Percentiles rank a stretch among this genome's conserved stretches.
Conservation (phyloP, 2,888 invertebrate species). For the Rosalia funebris region DNA sequence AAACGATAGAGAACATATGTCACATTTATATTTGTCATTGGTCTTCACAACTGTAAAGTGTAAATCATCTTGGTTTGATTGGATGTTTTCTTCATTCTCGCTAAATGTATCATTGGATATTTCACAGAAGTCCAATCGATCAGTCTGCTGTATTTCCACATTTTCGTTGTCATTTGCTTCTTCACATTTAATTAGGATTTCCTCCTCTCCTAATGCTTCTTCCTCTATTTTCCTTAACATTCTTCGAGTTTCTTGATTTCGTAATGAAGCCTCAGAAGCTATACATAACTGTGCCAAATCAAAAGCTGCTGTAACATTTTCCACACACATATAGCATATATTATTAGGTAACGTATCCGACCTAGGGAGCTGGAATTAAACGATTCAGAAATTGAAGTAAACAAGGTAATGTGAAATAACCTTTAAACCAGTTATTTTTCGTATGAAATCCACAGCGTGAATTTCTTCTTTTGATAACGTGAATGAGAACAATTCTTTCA, state of each 20-base stretch:
- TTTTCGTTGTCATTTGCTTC: conserved; percentile 21
- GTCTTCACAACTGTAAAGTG: conserved; percentile 24
- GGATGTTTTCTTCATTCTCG: conserved; percentile 17
- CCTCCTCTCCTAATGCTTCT: conserved; percentile 45
- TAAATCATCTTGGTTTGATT: conserved; percentile 12
- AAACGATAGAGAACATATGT: conserved; percentile 42
- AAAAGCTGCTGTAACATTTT: conserved; percentile 31
- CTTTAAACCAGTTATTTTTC: conserved; percentile 44
- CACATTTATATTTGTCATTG: conserved; percentile 47
- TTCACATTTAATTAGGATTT: conserved; percentile 33
- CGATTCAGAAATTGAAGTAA: not conserved
- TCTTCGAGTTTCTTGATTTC: conserved; percentile 45
- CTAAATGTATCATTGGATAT: conserved; percentile 22
- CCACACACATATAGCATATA: conserved; percentile 41
- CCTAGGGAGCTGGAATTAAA: conserved; percentile 39
- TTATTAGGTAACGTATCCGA: conserved; percentile 42
- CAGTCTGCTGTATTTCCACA: conserved; percentile 13
- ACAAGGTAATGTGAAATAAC: conserved; percentile 26
- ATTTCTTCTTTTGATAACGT: conserved; percentile 34
- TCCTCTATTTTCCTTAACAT: conserved; percentile 47
- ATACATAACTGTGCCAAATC: conserved; percentile 44
- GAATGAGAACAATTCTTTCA: conserved; percentile 39
- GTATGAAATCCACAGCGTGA: conserved; percentile 37
- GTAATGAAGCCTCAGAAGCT: conserved; percentile 42
- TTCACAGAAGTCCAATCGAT: conserved; percentile 12